A percentile compares a stretch with the other conserved stretches of the same genome.
Conservation (phyloP, 2,888 invertebrate genomes). For the Macrophya alboannulata region DNA sequence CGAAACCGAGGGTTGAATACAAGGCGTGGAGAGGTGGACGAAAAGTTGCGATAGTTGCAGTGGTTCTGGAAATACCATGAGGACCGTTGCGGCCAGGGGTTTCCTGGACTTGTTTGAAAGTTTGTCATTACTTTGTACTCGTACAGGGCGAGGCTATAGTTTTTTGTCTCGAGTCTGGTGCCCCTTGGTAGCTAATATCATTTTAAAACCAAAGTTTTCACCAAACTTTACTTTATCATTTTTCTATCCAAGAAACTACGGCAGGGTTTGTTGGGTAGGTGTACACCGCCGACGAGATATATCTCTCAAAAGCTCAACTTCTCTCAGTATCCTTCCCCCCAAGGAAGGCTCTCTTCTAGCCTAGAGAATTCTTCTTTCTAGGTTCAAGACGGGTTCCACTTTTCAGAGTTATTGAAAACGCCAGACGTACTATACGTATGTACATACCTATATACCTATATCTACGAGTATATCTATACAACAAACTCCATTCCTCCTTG, state of each 20-base stretch:
- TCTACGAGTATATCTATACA: neutral
- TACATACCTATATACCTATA: no score
- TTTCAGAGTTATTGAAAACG: conserved; percentile 45
- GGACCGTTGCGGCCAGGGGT: conserved; percentile 58
- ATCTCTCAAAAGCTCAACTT: conserved; percentile 35
- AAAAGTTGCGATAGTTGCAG: conserved; percentile 48
- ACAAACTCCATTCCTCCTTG: neutral
- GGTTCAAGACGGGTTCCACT: conserved; percentile 30
- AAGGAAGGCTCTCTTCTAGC: conserved; percentile 25
- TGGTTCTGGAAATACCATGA: conserved; percentile 54
- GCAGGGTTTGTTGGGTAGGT: neutral
- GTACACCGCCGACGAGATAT: neutral
- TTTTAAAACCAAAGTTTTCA: conserved; percentile 78
- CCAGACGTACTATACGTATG: conserved; percentile 7
- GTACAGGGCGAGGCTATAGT: conserved; percentile 65
- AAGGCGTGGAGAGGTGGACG: conserved; percentile 57
- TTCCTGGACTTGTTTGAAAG: conserved; percentile 73
- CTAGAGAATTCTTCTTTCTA: conserved; percentile 41
- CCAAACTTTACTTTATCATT: conserved; percentile 77
- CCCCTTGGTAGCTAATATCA: conserved; percentile 70
- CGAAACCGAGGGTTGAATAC: conserved; percentile 45
- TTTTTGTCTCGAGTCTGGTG: conserved; percentile 48
- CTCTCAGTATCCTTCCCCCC: neutral
- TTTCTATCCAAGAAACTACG: conserved; percentile 61
- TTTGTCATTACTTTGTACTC: conserved; percentile 76